Base-by-base conservation (phyloP, 2,888 invertebrate genomes). In the Pedicia rivosa region DNA sequence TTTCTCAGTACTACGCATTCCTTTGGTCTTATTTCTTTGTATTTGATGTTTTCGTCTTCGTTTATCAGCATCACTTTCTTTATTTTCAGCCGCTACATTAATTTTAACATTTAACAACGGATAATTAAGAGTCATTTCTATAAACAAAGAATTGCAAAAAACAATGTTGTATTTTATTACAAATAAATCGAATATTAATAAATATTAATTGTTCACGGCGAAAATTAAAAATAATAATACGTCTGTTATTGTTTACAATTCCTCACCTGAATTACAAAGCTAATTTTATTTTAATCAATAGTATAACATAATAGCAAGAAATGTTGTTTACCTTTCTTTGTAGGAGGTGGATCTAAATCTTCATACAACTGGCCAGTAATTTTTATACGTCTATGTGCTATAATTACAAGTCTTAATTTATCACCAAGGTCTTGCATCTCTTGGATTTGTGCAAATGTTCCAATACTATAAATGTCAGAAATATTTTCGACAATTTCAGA, bases 391-490 rank as follows among this genome's bases (percentile, higher is more conserved):
- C 95, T 66, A 57, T 95, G 92, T 0, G 91, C 95, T 78, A 91
- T 90, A 7, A 97, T 82, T 4, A 98, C 90, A 50, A 98, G 70
- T 40, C 90, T 68, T 34, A 94, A 58, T 55, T 80, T 80, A 52
- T 86, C 88, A 5, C 90, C 94, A 55, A 92, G 68, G 55, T 95
- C 95, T 56, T 95, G 92, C 64, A 98, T 74, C 62, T 98, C 97
- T 48, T 92, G 88, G 45, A 98, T 95, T 64, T 97, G 94, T 7
- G 92, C 97, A 62, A 98, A 99, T 3, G 94, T 88, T 7, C 98
- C 98, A 17, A 94, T 72, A 36, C 72, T 64, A 55, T 94, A 84
- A 26, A 99, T 68, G 44, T 98, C 95, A 42, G 81, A 75, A 17
- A 95, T 52, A 37, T 68, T 79, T 9, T 77, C 68, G 1, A 97